Conservation (phyloP, 2,113 vertebrate species). For the Meriones unguiculatus region DNA sequence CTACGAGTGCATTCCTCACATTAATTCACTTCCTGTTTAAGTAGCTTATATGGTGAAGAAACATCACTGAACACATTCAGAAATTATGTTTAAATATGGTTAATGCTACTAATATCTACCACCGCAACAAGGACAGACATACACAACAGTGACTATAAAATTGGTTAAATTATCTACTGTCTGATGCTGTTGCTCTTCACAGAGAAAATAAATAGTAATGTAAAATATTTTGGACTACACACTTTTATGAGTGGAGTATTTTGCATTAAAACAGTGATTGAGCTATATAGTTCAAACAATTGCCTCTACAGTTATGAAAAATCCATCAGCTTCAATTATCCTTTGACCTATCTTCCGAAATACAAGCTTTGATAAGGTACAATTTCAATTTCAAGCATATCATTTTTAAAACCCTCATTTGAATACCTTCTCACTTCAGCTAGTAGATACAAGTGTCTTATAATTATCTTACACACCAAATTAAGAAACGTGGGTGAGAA, state of each 20-base stretch:
- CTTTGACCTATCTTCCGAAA: constrained; percentile 54
- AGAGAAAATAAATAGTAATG: constrained; percentile 43
- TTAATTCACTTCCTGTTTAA: not conserved
- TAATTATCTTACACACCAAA: constrained; percentile 61
- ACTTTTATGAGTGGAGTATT: constrained; percentile 50
- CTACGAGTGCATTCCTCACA: not conserved
- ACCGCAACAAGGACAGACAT: not conserved
- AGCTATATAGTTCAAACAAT: constrained; percentile 54
- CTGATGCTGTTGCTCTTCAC: not conserved
- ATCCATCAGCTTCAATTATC: constrained; percentile 56
- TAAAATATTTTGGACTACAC: not conserved
- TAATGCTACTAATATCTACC: not conserved
- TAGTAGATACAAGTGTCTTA: constrained; percentile 55
- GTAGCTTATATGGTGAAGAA: constrained; percentile 23
- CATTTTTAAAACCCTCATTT: constrained; percentile 37
- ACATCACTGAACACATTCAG: not conserved
- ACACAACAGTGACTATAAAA: not conserved
- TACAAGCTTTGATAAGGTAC: constrained; percentile 42
- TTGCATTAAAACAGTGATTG: constrained; percentile 41
- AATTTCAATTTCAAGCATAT: constrained; percentile 58
- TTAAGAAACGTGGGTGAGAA: constrained; percentile 33
- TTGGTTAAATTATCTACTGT: not conserved
- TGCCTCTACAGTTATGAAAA: constrained; percentile 48
- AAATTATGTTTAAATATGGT: constrained; percentile 43
- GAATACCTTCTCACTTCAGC: constrained; percentile 50